Percentiles rank a stretch among this genome's conserved stretches.
Conservation (phyloP, 37 sponge, comb jelly and placozoan genomes). For the Tethya wilhelma region DNA sequence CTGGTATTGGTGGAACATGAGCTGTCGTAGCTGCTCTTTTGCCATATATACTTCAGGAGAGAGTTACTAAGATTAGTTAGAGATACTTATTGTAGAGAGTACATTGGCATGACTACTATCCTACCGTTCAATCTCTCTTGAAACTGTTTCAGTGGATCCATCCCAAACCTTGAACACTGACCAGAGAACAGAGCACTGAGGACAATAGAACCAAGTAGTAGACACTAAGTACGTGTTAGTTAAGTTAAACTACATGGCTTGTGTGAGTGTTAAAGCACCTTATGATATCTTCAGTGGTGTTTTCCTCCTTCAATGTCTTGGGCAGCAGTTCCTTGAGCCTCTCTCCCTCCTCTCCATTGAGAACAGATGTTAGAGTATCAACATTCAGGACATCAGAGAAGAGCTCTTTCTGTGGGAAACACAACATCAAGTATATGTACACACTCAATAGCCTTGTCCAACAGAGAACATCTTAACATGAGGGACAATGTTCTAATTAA, state of each 20-base stretch:
- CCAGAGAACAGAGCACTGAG: conserved; percentile 48
- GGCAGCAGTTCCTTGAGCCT: conserved; percentile 46
- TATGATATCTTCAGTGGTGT: not conserved
- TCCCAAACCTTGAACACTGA: conserved; percentile 62
- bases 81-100: not conserved
- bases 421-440: not conserved
- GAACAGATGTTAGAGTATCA: conserved; percentile 65
- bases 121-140: conserved; percentile 55
- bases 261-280: not conserved
- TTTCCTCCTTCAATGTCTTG: not conserved
- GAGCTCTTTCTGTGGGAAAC: conserved; percentile 37
- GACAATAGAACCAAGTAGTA: not conserved
- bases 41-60: conserved; percentile 13
- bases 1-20: conserved; percentile 58
- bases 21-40: conserved; percentile 27
- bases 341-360: conserved; percentile 70
- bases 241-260: not conserved
- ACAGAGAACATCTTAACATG: not conserved
- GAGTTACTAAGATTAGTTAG: conserved; percentile 34
- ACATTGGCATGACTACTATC: not conserved
- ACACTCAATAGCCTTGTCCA: not conserved
- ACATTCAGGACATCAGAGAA: conserved; percentile 65
- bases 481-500: not conserved
- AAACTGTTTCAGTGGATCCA: conserved; percentile 47
- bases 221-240: not conserved